These are phyloP conservation scores for Heliconius aoede DNA, from an alignment of 2,888 invertebrate genomes.

Conservation along the genomic window DNA sequence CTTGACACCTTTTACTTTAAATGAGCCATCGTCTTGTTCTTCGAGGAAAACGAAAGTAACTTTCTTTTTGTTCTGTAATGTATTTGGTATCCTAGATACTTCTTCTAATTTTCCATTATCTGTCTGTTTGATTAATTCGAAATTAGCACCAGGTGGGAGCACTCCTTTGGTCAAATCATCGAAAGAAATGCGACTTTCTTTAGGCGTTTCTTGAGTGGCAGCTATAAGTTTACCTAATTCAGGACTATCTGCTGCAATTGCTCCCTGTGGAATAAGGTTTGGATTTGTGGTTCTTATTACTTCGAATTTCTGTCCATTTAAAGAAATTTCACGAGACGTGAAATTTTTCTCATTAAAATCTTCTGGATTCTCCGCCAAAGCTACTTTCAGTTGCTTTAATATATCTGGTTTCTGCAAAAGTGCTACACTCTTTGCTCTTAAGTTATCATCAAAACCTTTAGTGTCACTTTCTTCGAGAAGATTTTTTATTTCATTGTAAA, in stretches of 20 bases:
- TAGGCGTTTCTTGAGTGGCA: slow-evolving; percentile 71
- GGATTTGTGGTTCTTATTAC: slow-evolving; percentile 88
- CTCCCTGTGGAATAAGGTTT: slow-evolving; percentile 85
- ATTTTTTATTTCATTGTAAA: slow-evolving; percentile 84
- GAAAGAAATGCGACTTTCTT: slow-evolving; percentile 86
- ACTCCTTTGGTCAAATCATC: slow-evolving; percentile 92
- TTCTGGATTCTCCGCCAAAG: slow-evolving; percentile 87
- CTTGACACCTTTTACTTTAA: slow-evolving; percentile 93
- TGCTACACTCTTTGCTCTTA: slow-evolving; percentile 81
- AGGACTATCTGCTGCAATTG: slow-evolving; percentile 78
- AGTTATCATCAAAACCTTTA: slow-evolving; percentile 79
- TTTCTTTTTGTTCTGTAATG: slow-evolving; percentile 87
- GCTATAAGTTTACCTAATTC: slow-evolving; percentile 72
- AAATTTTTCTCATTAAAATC: slow-evolving; percentile 87
- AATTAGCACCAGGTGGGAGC: slow-evolving; percentile 90
- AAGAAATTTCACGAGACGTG: slow-evolving; percentile 88
- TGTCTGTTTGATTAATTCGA: slow-evolving; percentile 90
- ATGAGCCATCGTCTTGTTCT: slow-evolving; percentile 93
- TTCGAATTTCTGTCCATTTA: slow-evolving; percentile 91
- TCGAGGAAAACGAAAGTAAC: slow-evolving; percentile 94
- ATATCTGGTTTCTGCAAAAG: slow-evolving; percentile 88
- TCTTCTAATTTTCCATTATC: slow-evolving; percentile 89
- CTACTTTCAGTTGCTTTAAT: slow-evolving; percentile 88
- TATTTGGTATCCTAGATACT: slow-evolving; percentile 84
- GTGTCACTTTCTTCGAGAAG: slow-evolving; percentile 84